Base-by-base conservation (phyloP, 2,797 vertebrate genomes). In the Holocentrus rufus region DNA sequence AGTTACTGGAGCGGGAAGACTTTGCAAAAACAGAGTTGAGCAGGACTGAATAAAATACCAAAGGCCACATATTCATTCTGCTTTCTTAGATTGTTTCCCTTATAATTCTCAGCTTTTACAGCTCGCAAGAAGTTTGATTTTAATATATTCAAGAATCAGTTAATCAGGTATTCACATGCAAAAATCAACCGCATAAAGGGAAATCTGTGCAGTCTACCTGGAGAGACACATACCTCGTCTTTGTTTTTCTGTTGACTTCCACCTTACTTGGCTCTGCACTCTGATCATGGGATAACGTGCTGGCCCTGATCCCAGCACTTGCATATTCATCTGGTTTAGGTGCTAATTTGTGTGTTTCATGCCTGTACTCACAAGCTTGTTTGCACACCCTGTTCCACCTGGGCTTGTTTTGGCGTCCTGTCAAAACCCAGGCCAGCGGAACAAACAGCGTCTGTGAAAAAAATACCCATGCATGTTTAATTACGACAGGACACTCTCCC, bases 401-500 rank as follows among this genome's bases (percentile, higher is more conserved):
- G 96, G 95, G 95, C 95, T 94, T 96, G 95, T 96, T 96, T 95
- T 92, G 95, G 96, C 95, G 92, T 93, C 95, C 95, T 96, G 96
- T 97, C 96, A 97, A 95, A 96, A 95, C 93, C 92, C 93, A 95
- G 95, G 94, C 95, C 94, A 94, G 95, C 92, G 94, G 95, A 96
- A 96, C 95, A 96, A 96, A 94, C 95, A 95, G 89, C 90, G 94
- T 95, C 92, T 84, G 85, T 94, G 94, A 95, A 81, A 82, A 95
- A 95, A 95, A 95, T 91, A 95, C 90, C 93, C 95, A 97, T 97
- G 95, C 96, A 97, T 96, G 95, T 96, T 98, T 98, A 98, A 98
- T 98, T 97, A 96, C 91, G 91, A 93, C 92, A 90, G 95, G 94
- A 94, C 90, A 82, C 85, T 63, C 60, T 80, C 42, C 36, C n/a